Percentiles rank a stretch among this genome's conserved stretches.
phyloP scores from a whole-genome alignment of 2,113 vertebrate species.

The Copsychus sechellarum region DNA sequence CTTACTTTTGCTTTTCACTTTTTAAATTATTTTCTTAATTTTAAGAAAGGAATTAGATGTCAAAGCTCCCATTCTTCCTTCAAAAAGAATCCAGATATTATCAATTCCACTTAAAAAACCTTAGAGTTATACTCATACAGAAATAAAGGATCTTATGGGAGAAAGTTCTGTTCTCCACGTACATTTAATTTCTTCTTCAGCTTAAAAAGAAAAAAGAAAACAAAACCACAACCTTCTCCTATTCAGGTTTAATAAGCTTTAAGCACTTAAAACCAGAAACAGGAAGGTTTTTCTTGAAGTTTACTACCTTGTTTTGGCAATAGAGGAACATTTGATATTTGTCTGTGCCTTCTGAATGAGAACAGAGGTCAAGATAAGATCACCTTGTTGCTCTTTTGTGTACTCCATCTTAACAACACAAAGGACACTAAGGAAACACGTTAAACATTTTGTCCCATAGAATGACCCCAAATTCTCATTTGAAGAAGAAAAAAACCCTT shows the following conservation, averaged over 20 bases:
- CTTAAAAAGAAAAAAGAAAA: background rate
- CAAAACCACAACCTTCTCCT: background rate
- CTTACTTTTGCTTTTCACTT: background rate
- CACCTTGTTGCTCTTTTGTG: slow-evolving; percentile 68
- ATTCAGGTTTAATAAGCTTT: background rate
- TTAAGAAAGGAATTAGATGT: background rate
- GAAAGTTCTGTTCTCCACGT: background rate
- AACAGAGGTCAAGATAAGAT: slow-evolving; percentile 69
- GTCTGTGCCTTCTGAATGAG: slow-evolving; percentile 56
- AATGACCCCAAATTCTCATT: slow-evolving; percentile 73
- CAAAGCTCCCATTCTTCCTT: background rate
- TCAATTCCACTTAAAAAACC: background rate
- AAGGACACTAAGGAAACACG: slow-evolving; percentile 58
- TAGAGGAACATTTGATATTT: slow-evolving; percentile 57
- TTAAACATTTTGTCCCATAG: slow-evolving; percentile 70
- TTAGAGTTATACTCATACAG: background rate
- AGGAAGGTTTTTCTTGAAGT: slow-evolving; percentile 1
- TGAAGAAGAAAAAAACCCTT: background rate
- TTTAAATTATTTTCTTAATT: background rate
- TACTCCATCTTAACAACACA: slow-evolving; percentile 73
- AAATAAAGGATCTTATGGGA: background rate
- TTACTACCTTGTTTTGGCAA: slow-evolving; percentile 57
- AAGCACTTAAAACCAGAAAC: slow-evolving; percentile 31
- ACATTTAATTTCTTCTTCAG: background rate
- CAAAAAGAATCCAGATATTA: background rate